Base-by-base conservation (phyloP, 2,113 vertebrate species). In the Mustelus asterias region DNA sequence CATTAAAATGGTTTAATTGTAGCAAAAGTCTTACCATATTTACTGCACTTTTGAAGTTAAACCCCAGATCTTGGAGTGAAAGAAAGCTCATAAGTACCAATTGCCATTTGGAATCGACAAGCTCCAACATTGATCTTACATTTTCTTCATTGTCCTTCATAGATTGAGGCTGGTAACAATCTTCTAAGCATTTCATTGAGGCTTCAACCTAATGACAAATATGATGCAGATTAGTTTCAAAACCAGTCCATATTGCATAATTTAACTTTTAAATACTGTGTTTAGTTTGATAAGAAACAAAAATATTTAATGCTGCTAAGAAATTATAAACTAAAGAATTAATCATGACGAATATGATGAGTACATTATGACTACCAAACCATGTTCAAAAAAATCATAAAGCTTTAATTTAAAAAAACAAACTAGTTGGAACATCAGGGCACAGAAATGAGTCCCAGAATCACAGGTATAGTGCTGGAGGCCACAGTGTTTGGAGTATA, bases 11-110 rank as follows among this genome's bases (percentile, higher is more conserved):
- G 37, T 70, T 95, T 48, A 14, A 48, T 95, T 95, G 69, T 33
- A 33, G 11, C 10, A 76, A 72, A 95, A 97, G 97, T 29, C 97
- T 98, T 94, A 98, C 98, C 98, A 97, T 97, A 96, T 96, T 97
- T 96, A 98, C 96, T 96, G 98, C 97, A 97, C 97, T 97, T 96
- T 98, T 97, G 96, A 98, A 98, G 96, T 96, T 97, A 95, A 96
- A 97, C 26, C 97, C 98, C 95, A 98, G 96, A 89, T 98, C 97
- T 97, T 98, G 97, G 0, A 97, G 97, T 94, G 96, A 97, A 97
- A 98, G 98, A 60, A 97, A 98, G 95, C 97, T 98, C 97, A 98
- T 98, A 96, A 98, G 97, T 96, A 98, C 96, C 1, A 96, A 96
- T 96, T 98, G 97, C 98, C 98, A 98, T 44, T 96, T 97, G 67